These are phyloP conservation scores for Oceanodroma leucorhoa DNA, from an alignment of 2,797 vertebrate species.

Conservation along the genomic window DNA sequence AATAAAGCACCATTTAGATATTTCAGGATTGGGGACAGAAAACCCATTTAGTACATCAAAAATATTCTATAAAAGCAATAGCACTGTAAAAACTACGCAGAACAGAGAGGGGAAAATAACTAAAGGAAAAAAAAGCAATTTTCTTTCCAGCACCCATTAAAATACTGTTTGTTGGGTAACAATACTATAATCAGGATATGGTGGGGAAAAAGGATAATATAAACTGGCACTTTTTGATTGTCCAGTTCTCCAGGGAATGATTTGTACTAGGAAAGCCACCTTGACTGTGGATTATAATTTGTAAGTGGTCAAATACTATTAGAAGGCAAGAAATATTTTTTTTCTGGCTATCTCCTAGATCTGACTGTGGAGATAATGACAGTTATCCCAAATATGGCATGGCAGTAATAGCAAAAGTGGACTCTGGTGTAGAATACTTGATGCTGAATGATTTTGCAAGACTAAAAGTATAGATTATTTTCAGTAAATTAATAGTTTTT, in stretches of 20 bases:
- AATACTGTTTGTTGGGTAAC: neutral
- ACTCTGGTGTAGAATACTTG: neutral
- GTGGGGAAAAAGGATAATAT: neutral
- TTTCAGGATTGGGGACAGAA: slow-evolving; percentile 20
- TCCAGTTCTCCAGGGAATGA: neutral
- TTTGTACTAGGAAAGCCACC: neutral
- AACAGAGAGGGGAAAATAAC: neutral
- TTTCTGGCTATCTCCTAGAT: neutral
- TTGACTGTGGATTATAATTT: neutral
- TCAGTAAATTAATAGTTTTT: neutral
- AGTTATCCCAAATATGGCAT: neutral
- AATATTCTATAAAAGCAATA: slow-evolving; percentile 9
- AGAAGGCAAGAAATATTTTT: neutral
- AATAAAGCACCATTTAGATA: slow-evolving; percentile 32
- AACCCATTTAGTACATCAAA: slow-evolving; percentile 16
- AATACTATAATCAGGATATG: neutral
- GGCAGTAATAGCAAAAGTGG: neutral
- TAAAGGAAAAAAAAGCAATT: neutral
- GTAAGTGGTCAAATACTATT: neutral
- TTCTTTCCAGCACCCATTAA: neutral
- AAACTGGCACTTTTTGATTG: neutral
- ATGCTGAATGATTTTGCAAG: neutral
- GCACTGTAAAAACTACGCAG: neutral
- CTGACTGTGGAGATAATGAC: neutral
- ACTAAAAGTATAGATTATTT: neutral